phyloP scores from a whole-genome alignment of 1,140 invertebrate species.

The Chymomyza costata region DNA sequence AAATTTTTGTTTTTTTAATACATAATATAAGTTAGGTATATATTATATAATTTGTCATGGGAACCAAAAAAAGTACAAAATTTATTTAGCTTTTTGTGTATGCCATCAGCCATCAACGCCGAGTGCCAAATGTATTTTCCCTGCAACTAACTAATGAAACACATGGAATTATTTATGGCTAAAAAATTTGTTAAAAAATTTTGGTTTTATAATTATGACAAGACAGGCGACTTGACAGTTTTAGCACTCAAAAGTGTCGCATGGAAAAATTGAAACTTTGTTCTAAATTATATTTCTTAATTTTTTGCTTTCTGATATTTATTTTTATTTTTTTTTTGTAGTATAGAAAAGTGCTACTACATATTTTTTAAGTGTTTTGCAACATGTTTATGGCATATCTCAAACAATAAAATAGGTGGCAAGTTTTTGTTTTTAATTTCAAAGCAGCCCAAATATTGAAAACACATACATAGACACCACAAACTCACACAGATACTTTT shows the following conservation, averaged over 20 bases:
- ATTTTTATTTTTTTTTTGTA: no score
- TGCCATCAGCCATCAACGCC: conserved; percentile 53
- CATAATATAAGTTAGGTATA: no score
- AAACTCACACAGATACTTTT: conserved; percentile 15
- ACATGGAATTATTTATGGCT: conserved; percentile 34
- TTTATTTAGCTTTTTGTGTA: conserved; percentile 29
- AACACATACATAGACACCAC: conserved; percentile 21
- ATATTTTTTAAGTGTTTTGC: conserved; percentile 58
- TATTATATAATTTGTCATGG: no score
- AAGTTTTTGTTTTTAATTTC: no score
- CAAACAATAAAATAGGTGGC: conserved; percentile 32
- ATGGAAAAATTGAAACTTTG: no score
- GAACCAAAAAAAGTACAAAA: conserved; percentile 21
- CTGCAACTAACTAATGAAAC: conserved; percentile 17
- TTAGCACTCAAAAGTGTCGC: conserved; percentile 49
- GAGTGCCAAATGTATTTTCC: conserved; percentile 55
- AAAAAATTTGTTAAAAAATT: conserved; percentile 34
- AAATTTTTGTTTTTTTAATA: no score
- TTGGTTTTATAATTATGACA: conserved; percentile 66
- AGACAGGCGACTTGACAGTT: conserved; percentile 54
- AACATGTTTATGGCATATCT: conserved; percentile 52
- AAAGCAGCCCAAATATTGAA: no score
- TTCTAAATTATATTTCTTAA: no score
- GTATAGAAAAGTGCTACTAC: no score
- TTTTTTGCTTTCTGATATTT: neutral